Evolutionary conservation across 1,140 invertebrate genomes (phyloP).

Genomic region (Zaprionus camerounensis): DNA sequence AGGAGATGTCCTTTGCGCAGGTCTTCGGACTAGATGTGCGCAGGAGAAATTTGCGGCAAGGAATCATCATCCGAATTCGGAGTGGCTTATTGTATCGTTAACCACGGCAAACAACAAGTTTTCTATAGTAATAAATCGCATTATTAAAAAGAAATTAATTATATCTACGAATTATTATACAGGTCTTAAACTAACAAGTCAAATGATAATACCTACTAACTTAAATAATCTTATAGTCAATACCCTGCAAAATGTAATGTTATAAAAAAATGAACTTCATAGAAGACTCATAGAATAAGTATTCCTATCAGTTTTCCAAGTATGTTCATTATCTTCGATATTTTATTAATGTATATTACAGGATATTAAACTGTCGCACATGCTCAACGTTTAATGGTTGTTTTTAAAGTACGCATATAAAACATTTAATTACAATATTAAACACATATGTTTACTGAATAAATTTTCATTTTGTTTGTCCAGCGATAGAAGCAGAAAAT

Average conservation of each 20-base stretch:
- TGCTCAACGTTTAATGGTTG: background rate
- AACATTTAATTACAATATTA: slow-evolving; percentile 43
- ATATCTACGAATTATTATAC: background rate
- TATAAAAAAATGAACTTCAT: background rate
- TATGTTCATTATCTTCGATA: background rate
- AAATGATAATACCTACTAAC: background rate
- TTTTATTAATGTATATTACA: background rate
- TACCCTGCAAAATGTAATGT: background rate
- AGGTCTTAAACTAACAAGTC: slow-evolving; percentile 12
- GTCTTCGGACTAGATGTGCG: slow-evolving; percentile 18
- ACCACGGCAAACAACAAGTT: background rate
- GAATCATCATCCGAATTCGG: slow-evolving; percentile 25
- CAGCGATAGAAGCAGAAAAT: background rate
- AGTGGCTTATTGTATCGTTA: slow-evolving; percentile 30
- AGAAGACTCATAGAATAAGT: background rate
- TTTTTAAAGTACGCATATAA: background rate
- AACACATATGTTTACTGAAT: slow-evolving; percentile 42
- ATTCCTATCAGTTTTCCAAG: background rate
- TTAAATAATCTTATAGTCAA: background rate
- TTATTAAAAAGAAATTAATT: slow-evolving; percentile 31
- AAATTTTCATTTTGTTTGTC: slow-evolving; percentile 38
- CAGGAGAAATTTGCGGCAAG: slow-evolving; percentile 39
- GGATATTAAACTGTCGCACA: background rate
- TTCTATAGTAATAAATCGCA: slow-evolving; percentile 10
- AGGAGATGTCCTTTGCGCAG: slow-evolving; percentile 1